Evolutionary conservation across 2,797 vertebrate genomes (phyloP).

Genomic region (Vultur gryphus): DNA sequence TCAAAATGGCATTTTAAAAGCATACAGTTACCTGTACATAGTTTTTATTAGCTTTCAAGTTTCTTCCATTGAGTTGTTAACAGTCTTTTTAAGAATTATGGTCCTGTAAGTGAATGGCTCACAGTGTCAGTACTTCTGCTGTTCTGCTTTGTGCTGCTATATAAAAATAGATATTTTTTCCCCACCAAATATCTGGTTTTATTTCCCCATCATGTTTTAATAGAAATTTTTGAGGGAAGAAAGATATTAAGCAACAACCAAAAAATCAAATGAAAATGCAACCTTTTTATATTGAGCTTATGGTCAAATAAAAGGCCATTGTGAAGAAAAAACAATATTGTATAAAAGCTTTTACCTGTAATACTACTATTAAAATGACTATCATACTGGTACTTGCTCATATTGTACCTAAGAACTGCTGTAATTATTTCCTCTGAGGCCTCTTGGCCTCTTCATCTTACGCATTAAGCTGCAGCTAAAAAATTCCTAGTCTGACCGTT

Average conservation of each 20-base stretch:
- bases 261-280: slow-evolving; percentile 32
- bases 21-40: slow-evolving; percentile 53
- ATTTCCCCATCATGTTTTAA: slow-evolving; percentile 28
- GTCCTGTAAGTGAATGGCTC: slow-evolving; percentile 42
- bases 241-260: slow-evolving; percentile 12
- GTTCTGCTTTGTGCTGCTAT: slow-evolving; percentile 32
- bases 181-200: slow-evolving; percentile 19
- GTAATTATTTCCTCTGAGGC: slow-evolving; percentile 18
- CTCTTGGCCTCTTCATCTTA: slow-evolving; percentile 4
- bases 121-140: slow-evolving; percentile 43
- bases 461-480: not conserved
- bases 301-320: slow-evolving; percentile 38
- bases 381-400: not conserved
- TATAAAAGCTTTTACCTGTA: slow-evolving; percentile 53
- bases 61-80: slow-evolving; percentile 71
- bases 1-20: slow-evolving; percentile 69
- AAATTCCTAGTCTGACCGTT: not conserved
- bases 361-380: slow-evolving; percentile 8
- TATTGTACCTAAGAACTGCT: slow-evolving; percentile 18
- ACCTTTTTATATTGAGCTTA: not conserved
- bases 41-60: slow-evolving; percentile 68
- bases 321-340: slow-evolving; percentile 15
- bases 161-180: slow-evolving; percentile 26
- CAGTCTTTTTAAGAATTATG: slow-evolving; percentile 66
- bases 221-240: slow-evolving; percentile 21